phyloP scores from a whole-genome alignment of 2,888 invertebrate species.

The Uloborus plumipes region DNA sequence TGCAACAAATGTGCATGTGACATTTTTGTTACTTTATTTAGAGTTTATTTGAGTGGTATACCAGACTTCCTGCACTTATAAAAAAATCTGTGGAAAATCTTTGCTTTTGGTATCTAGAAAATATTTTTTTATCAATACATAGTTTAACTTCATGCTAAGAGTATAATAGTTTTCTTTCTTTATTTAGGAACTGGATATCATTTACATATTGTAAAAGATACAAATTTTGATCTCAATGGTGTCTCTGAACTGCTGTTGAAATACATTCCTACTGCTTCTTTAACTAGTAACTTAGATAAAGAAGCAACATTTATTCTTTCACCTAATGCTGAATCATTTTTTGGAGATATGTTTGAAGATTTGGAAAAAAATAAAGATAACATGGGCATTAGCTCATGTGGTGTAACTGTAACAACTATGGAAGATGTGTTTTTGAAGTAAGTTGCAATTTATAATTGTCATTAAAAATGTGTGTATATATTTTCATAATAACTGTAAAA shows the following conservation, averaged over 20 bases:
- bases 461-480: too few species aligned
- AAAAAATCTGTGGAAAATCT: too few species aligned
- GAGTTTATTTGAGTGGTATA: too few species aligned
- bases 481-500: too few species aligned
- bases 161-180: not conserved
- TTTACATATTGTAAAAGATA: conserved; percentile 65
- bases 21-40: too few species aligned
- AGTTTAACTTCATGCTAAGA: not conserved
- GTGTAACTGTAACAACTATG: conserved; percentile 88
- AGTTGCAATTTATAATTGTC: not conserved
- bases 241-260: conserved; percentile 30
- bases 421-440: conserved; percentile 93
- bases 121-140: too few species aligned
- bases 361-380: conserved; percentile 77
- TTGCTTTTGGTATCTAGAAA: too few species aligned
- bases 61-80: too few species aligned
- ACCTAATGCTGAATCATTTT: conserved; percentile 74
- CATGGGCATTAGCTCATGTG: conserved; percentile 82
- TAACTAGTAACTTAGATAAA: conserved; percentile 45
- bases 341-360: conserved; percentile 77
- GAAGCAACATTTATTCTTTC: conserved; percentile 74
- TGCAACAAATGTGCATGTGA: too few species aligned
- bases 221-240: conserved; percentile 26
- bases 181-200: conserved; percentile 69
- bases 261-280: conserved; percentile 49